These are phyloP conservation scores for Ciconia boyciana DNA, from an alignment of 2,113 vertebrate species.

Conservation along the genomic window DNA sequence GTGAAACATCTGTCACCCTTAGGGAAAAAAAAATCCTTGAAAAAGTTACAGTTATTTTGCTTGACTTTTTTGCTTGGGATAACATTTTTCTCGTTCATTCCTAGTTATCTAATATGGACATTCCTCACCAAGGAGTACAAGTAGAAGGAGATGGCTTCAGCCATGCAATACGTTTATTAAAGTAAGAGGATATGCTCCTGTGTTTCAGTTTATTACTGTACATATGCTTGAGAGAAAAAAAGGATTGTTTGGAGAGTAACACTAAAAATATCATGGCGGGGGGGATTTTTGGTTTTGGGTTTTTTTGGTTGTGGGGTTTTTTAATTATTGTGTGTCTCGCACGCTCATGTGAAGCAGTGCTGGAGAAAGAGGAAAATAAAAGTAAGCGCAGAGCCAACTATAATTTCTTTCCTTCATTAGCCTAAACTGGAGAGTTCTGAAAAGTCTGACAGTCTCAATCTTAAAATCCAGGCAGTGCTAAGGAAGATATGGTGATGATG, in stretches of 20 bases:
- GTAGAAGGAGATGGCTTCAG: constrained; percentile 96
- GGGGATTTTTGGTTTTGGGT: neutral
- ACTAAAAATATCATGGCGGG: neutral
- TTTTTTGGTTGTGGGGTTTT: neutral
- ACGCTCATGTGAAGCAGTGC: neutral
- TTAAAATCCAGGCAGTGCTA: neutral
- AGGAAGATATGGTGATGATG: neutral
- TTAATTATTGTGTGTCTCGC: neutral
- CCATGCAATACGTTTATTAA: constrained; percentile 93
- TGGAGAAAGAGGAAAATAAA: neutral
- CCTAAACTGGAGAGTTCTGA: neutral
- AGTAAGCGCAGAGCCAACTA: neutral
- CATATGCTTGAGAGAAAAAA: neutral
- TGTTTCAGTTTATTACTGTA: neutral
- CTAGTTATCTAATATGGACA: constrained; percentile 93
- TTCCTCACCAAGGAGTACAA: constrained; percentile 96
- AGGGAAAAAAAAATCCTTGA: neutral
- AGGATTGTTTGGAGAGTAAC: neutral
- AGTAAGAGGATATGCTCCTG: constrained; percentile 73
- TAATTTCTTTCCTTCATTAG: neutral
- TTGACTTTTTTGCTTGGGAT: neutral
- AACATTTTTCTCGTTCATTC: neutral
- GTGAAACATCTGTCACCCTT: neutral
- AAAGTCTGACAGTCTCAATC: neutral
- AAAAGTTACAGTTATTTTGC: neutral